Conservation (phyloP, 2,113 vertebrate genomes). For the Heloderma charlesbogerti region DNA sequence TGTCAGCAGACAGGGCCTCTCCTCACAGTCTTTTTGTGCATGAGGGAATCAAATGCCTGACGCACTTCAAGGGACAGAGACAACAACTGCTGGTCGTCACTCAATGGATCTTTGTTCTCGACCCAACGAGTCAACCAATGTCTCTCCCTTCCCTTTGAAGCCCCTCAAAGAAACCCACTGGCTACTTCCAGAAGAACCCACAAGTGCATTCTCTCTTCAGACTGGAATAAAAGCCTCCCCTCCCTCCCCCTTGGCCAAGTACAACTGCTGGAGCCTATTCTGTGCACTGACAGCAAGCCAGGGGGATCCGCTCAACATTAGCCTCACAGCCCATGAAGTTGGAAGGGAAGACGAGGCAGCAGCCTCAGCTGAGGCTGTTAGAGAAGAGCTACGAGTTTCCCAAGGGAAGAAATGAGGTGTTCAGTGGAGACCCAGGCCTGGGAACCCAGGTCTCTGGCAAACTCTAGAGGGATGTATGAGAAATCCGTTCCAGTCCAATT, state of each 20-base stretch:
- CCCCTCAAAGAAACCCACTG: slow-evolving; percentile 50
- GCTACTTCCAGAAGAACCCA: slow-evolving; percentile 55
- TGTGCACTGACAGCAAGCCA: slow-evolving; percentile 23
- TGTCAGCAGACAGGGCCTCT: neutral
- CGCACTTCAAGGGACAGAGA: slow-evolving; percentile 64
- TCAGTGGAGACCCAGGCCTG: neutral
- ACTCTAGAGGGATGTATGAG: neutral
- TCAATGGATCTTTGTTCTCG: slow-evolving; percentile 67
- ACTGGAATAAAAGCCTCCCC: slow-evolving; percentile 37
- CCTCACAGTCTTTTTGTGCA: fast-evolving
- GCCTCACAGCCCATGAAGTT: slow-evolving; percentile 15
- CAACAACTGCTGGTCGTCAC: slow-evolving; percentile 51
- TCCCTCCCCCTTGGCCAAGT: neutral
- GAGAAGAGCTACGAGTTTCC: neutral
- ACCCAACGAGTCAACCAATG: slow-evolving; percentile 62
- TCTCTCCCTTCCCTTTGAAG: slow-evolving; percentile 57
- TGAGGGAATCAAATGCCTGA: slow-evolving; percentile 39
- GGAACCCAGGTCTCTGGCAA: neutral
- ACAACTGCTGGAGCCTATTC: slow-evolving; percentile 28
- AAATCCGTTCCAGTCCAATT: too few species aligned
- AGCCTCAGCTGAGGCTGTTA: neutral
- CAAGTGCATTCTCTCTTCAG: slow-evolving; percentile 57
- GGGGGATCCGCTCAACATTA: neutral
- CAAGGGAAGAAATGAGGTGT: neutral
- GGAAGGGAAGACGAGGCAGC: neutral